A percentile compares a stretch with the other conserved stretches of the same genome.
phyloP scores from a whole-genome alignment of 2,888 invertebrate genomes.

The Chouioia cunea region DNA sequence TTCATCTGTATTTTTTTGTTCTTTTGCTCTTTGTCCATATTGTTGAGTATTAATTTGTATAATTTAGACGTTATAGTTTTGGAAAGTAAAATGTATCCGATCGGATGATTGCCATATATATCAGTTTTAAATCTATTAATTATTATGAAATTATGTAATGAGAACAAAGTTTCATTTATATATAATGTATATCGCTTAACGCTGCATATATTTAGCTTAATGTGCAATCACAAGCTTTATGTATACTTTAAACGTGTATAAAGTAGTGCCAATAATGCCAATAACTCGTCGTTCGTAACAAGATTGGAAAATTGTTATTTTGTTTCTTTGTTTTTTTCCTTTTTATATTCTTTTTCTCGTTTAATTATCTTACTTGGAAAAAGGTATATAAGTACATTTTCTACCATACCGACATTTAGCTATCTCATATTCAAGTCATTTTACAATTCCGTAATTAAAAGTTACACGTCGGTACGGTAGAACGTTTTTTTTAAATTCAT shows the following conservation, averaged over 20 bases:
- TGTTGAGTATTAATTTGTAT: conserved; percentile 34
- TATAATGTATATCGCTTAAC: no score
- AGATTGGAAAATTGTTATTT: conserved; percentile 8
- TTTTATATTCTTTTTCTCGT: conserved; percentile 29
- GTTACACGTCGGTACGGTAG: no score
- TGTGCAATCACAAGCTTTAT: conserved; percentile 1
- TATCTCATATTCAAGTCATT: no score
- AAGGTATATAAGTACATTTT: neutral
- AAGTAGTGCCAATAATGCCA: conserved; percentile 42
- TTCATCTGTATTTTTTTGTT: neutral
- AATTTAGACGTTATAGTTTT: conserved; percentile 18
- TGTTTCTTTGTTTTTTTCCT: conserved; percentile 20
- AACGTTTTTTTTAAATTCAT: no score
- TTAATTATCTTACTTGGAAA: neutral
- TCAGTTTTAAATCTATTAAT: conserved; percentile 18
- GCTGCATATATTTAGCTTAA: no score
- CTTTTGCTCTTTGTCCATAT: neutral
- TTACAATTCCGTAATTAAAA: no score
- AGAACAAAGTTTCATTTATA: no score
- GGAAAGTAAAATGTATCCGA: conserved; percentile 23
- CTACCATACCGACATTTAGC: no score
- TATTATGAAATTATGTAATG: no score
- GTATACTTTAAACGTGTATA: conserved; percentile 29
- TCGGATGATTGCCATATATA: conserved; percentile 44
- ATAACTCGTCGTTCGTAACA: conserved; percentile 24